phyloP scores from a whole-genome alignment of 2,888 invertebrate genomes.

The Boloria euphrosyne region DNA sequence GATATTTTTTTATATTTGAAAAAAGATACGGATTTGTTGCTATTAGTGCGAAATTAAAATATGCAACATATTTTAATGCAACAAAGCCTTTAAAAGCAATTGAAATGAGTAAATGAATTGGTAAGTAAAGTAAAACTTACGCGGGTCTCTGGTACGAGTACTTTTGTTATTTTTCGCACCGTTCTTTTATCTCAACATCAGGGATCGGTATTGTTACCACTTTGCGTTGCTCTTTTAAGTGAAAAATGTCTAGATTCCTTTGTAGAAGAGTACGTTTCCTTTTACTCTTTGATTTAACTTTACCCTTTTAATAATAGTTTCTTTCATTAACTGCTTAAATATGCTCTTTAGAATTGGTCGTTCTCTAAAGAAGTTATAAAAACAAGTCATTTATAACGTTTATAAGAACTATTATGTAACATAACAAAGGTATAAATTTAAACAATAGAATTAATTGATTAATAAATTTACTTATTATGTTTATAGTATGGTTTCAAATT shows the following conservation, averaged over 20 bases:
- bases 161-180: constrained; percentile 20
- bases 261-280: constrained; percentile 22
- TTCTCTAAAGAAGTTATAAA: no score
- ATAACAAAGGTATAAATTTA: not conserved
- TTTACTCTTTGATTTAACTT: constrained; percentile 22
- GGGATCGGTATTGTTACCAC: constrained; percentile 46
- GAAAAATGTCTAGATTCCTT: constrained; percentile 24
- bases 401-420: not conserved
- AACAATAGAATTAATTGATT: not conserved
- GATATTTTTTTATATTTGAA: not conserved
- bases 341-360: no score
- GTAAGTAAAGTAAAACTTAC: constrained; percentile 8
- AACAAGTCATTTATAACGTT: no score
- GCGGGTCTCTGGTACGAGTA: constrained; percentile 11
- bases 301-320: constrained; percentile 28
- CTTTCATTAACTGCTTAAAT: constrained; percentile 19
- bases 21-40: not conserved
- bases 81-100: constrained; percentile 15
- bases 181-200: constrained; percentile 21
- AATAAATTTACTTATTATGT: not conserved
- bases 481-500: not conserved
- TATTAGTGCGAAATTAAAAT: no score
- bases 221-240: constrained; percentile 26
- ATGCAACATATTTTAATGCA: constrained; percentile 8
- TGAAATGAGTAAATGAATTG: constrained; percentile 14